A percentile compares a stretch with the other conserved stretches of the same genome.
Evolutionary conservation across 2,113 vertebrate species (phyloP).

Genomic region (Archilochus colubris): DNA sequence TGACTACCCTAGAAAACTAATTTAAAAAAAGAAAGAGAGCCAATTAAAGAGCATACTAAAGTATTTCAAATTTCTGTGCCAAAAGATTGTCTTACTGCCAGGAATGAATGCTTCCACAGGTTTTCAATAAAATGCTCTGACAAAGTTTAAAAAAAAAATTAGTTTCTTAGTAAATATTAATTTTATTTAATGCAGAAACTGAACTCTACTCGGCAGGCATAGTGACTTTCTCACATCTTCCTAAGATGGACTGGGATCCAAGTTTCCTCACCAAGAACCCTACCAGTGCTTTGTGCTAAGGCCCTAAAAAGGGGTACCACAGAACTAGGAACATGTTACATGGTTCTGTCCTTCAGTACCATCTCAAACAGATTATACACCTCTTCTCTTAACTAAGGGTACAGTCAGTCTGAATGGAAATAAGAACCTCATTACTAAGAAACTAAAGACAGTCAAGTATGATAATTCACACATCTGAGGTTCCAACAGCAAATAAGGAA

Average conservation of each 20-base stretch:
- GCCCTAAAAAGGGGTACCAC: rapidly evolving
- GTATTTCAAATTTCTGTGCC: neutral
- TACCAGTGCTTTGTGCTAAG: neutral
- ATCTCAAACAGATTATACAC: neutral
- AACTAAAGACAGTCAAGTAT: neutral
- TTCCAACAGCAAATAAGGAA: neutral
- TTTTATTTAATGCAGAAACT: neutral
- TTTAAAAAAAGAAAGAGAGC: neutral
- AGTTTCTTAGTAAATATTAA: neutral
- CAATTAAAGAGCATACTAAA: neutral
- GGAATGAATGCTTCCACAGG: neutral
- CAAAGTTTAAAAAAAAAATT: neutral
- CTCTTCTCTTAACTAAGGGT: neutral
- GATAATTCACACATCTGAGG: neutral
- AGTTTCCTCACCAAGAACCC: neutral
- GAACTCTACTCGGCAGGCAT: neutral
- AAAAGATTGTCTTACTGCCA: neutral
- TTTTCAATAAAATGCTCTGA: neutral
- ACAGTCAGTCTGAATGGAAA: neutral
- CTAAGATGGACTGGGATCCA: neutral
- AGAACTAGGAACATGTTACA: neutral
- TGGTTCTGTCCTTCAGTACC: neutral
- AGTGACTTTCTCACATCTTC: neutral
- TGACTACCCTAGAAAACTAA: neutral
- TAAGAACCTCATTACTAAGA: neutral